These are phyloP conservation scores for Cheilosia soror DNA, from an alignment of 2,888 invertebrate species.

Conservation along the genomic window DNA sequence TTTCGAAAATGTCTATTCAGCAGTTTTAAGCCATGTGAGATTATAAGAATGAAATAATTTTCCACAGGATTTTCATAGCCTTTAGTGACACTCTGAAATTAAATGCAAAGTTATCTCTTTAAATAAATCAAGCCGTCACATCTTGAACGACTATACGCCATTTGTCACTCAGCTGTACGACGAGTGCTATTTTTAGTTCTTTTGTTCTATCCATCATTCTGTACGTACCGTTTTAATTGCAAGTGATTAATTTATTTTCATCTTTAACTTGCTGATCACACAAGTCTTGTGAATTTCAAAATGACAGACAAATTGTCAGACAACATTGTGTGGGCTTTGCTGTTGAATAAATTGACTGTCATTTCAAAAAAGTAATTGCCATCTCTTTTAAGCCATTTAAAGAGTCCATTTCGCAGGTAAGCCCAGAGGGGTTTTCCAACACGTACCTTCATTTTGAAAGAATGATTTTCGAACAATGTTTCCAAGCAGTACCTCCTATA, in stretches of 20 bases:
- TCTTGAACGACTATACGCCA: conserved; percentile 5
- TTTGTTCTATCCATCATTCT: neutral
- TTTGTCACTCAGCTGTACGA: conserved; percentile 4
- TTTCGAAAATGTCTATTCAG: neutral
- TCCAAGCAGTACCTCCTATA: too few species aligned
- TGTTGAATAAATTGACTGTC: neutral
- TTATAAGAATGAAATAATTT: too few species aligned
- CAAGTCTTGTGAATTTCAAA: neutral
- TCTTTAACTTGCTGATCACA: neutral
- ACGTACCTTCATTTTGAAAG: too few species aligned
- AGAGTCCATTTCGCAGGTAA: too few species aligned
- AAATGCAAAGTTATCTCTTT: conserved; percentile 6
- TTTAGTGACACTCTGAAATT: conserved; percentile 1
- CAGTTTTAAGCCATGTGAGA: too few species aligned
- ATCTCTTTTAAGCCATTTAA: too few species aligned
- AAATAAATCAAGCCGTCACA: conserved; percentile 23
- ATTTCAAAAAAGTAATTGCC: neutral
- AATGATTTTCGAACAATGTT: too few species aligned
- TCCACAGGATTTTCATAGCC: neutral
- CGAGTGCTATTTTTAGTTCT: conserved; percentile 4
- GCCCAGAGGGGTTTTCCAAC: too few species aligned
- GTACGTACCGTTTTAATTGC: neutral
- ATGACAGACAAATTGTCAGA: conserved; percentile 7
- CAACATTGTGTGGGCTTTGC: conserved; percentile 2
- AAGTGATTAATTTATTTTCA: conserved; percentile 6